Evolutionary conservation across 1,140 invertebrate species (phyloP), one percentile per base, ranked within the genome.

Genomic region (Zaprionus inermis): DNA sequence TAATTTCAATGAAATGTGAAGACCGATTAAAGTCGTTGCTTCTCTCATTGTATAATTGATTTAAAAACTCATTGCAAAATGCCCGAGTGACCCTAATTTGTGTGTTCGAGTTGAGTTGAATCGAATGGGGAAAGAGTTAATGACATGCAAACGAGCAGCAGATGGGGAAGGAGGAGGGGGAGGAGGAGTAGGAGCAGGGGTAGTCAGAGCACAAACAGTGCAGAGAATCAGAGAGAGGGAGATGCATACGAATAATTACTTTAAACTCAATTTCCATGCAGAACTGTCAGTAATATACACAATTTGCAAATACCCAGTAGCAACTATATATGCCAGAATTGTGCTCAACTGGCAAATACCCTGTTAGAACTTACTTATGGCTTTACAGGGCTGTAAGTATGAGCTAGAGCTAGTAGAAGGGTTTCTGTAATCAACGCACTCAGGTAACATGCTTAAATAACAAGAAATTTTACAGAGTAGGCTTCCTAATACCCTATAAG

Each of bases 81-180:
- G 60, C 28, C 56, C 73, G 69, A 81, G 69, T 81, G 79, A 77
- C 79, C 78, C 46, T 81, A 81, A 81, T 81, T 77, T 76, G 52
- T 65, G 52, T 65, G n/a, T 22, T 2, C 12, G 38, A 67, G 38
- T 30, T 38, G 36, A 38, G 36, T 44, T 6, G 38, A 49, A 65
- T 32, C 34, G 34, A 56, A 41, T 38, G 18, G 32, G 55, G n/a
- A 4, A n/a, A 20, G 36, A 49, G 44, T 51, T 69, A 60, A 55
- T 67, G 49, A 34, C 22, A 63, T 64, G 32, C 44, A 38, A 20
- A 61, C 52, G 64, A 49, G 14, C 0, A 6, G 4, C 18, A 49
- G 41, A 71, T 20, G 57, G 7, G 11, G 34, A 18, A 28, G 24
- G 51, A 22, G 18, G 6, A 24, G 34, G 59, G 18, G 41, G 16